Base-by-base conservation (phyloP, 2,888 invertebrate species). In the Andricus quercusramuli region DNA sequence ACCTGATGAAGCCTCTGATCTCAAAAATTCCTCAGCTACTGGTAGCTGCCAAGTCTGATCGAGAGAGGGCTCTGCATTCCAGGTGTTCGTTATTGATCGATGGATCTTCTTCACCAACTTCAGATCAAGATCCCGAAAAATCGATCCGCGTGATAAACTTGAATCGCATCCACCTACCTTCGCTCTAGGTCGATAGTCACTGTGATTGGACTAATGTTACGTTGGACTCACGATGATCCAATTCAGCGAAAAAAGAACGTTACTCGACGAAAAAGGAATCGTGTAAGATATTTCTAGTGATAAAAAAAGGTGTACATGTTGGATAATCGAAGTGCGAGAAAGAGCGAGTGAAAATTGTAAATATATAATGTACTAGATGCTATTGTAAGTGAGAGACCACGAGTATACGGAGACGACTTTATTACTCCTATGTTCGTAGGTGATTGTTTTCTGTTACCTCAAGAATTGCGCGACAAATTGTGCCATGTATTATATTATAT, bases 121-220 rank as follows among this genome's bases (percentile, higher is more conserved):
- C 15, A 64, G 64, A 17, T 17, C 1, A 68, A 47, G 41, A 47
- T 13, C n/a, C 20, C 29, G 2, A 11, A 56, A 56, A 56, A n/a
- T 59, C 56, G 74, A 59, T n/a, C 51, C 0, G 51, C 51, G 74
- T 74, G 56, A 74, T 74, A 59, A 22, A 59, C n/a, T 25, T 74
- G 29, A 74, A 56, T 74, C 32, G 29, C 70, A 70, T 51, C n/a
- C 6, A 59, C 74, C n/a, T 74, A 29, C n/a, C 32, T 32, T 37
- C 15, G 25, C 51, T 70, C 79, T 77, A 80, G 80, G 79, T 83
- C 74, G 79, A 65, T 78, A 83, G 83, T 87, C 82, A 87, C 87
- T 87, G 87, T 87, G 87, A 87, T 87, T 86, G 86, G 56, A 59
- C 74, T 59, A 32, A n/a, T 56, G 56, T 56, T 74, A 74, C 13